These are phyloP conservation scores for Misgurnus anguillicaudatus DNA, from an alignment of 2,113 vertebrate genomes.

Conservation along the genomic window DNA sequence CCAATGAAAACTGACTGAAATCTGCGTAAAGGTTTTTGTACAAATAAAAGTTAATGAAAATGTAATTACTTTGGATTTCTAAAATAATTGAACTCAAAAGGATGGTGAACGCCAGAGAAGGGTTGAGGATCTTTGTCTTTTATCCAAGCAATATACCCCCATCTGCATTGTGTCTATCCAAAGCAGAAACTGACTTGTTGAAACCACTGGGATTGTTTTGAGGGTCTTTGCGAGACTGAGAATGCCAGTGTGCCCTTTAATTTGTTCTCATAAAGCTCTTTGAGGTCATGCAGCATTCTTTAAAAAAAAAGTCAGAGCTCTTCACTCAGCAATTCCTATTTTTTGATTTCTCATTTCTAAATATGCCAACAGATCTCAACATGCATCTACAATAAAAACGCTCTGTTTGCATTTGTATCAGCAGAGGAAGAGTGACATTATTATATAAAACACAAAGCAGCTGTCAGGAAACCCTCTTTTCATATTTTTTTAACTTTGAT, in stretches of 20 bases:
- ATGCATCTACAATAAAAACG: constrained; percentile 70
- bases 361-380: constrained; percentile 15
- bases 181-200: constrained; percentile 33
- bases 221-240: constrained; percentile 31
- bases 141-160: constrained; percentile 44
- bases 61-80: constrained; percentile 44
- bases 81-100: constrained; percentile 45
- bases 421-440: constrained; percentile 78
- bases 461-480: constrained; percentile 80
- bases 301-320: neutral
- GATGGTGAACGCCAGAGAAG: constrained; percentile 20
- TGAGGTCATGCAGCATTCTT: constrained; percentile 16
- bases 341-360: constrained; percentile 1
- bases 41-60: constrained; percentile 56
- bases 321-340: neutral
- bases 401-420: constrained; percentile 72
- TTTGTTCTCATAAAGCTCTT: constrained; percentile 40
- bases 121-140: constrained; percentile 35
- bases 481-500: constrained; percentile 74
- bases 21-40: constrained; percentile 36
- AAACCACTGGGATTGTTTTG: constrained; percentile 42
- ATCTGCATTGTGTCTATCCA: constrained; percentile 29
- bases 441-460: constrained; percentile 75
- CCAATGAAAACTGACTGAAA: constrained; percentile 33
- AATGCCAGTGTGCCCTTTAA: constrained; percentile 37